Percentiles rank a stretch among this genome's conserved stretches.
These are phyloP conservation scores for Epinephelus coioides DNA, from an alignment of 2,797 vertebrate species.

Conservation along the genomic window DNA sequence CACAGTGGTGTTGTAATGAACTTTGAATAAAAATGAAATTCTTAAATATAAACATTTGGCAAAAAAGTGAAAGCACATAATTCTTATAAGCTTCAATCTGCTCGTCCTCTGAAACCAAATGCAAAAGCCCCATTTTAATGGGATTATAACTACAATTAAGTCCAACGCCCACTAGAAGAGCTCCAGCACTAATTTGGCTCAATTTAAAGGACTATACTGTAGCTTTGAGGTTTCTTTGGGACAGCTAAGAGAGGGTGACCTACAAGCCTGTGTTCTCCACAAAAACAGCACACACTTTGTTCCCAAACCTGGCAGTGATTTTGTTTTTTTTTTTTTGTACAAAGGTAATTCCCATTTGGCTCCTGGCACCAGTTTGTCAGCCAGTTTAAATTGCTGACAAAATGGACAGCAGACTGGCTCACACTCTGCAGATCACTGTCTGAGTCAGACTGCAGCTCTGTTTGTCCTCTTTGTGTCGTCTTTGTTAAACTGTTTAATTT, in stretches of 20 bases:
- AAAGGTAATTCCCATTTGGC: conserved; percentile 40
- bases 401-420: conserved; percentile 23
- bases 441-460: conserved; percentile 15
- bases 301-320: conserved; percentile 13
- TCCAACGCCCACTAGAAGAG: neutral
- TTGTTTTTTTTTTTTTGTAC: conserved; percentile 8
- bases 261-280: neutral
- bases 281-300: conserved; percentile 2
- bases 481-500: conserved; percentile 4
- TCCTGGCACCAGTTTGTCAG: conserved; percentile 24
- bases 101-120: neutral
- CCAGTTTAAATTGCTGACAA: conserved; percentile 37
- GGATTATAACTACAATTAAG: neutral
- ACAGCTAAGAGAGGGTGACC: neutral
- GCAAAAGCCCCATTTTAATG: neutral
- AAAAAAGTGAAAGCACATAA: neutral
- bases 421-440: conserved; percentile 4
- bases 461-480: neutral
- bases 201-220: neutral
- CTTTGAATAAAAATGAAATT: neutral
- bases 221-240: neutral
- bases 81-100: neutral
- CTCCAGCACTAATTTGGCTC: neutral
- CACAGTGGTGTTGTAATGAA: neutral
- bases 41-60: neutral